phyloP scores from a whole-genome alignment of 2,113 vertebrate species.

The Aspiorhynchus laticeps region DNA sequence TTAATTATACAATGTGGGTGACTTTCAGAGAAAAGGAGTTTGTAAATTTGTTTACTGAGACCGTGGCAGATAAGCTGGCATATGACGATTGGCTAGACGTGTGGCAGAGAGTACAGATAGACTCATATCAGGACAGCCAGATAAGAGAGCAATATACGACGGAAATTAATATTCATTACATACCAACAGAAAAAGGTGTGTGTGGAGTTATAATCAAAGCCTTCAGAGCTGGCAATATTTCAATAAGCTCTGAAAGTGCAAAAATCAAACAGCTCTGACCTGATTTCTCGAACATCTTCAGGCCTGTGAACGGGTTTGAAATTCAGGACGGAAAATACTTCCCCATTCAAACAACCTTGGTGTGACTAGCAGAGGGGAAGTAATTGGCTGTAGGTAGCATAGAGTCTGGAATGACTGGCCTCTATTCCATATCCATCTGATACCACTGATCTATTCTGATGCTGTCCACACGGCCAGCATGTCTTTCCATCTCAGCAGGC shows the following conservation, averaged over 20 bases:
- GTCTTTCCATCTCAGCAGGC: slow-evolving; percentile 29
- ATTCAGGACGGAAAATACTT: slow-evolving; percentile 46
- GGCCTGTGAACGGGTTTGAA: slow-evolving; percentile 37
- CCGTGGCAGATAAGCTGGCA: neutral
- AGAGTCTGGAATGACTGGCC: slow-evolving; percentile 31
- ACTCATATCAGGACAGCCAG: neutral
- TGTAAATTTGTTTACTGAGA: slow-evolving; percentile 2
- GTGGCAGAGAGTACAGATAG: neutral
- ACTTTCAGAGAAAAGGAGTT: slow-evolving; percentile 6
- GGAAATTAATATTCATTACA: slow-evolving; percentile 23
- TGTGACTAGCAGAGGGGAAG: slow-evolving; percentile 20
- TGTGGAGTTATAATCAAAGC: slow-evolving; percentile 24
- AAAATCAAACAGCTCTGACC: slow-evolving; percentile 9
- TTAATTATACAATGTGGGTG: slow-evolving; percentile 18
- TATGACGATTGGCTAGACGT: neutral
- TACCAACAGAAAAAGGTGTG: slow-evolving; percentile 31
- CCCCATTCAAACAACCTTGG: slow-evolving; percentile 26
- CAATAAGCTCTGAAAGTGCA: slow-evolving; percentile 9
- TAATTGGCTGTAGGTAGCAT: slow-evolving; percentile 14
- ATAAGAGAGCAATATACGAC: slow-evolving; percentile 3
- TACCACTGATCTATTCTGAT: slow-evolving; percentile 44
- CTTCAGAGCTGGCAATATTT: slow-evolving; percentile 14
- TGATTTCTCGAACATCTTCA: slow-evolving; percentile 9
- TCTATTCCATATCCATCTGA: slow-evolving; percentile 35
- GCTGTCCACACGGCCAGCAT: slow-evolving; percentile 18